Percentiles rank a stretch among this genome's conserved stretches.
These are phyloP conservation scores for Hypsibius dujardini DNA, from an alignment of 1,140 invertebrate species.

Conservation along the genomic window DNA sequence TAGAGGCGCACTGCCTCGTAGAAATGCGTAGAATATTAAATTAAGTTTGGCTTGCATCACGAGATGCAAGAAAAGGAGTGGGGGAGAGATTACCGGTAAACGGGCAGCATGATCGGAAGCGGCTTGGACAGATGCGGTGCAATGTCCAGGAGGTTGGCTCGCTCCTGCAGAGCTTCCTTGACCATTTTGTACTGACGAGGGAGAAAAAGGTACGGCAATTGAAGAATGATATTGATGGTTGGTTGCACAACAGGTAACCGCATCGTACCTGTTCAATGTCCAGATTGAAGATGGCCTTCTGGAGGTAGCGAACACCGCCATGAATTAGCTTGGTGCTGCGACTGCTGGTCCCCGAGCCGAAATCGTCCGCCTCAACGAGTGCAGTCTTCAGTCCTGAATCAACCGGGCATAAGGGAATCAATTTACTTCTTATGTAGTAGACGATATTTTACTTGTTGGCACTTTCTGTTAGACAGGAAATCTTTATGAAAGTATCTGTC, in stretches of 20 bases:
- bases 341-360: constrained; percentile 88
- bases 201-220: constrained; percentile 18
- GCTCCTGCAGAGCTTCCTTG: constrained; percentile 85
- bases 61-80: too few species aligned
- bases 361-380: constrained; percentile 88
- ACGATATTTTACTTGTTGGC: too few species aligned
- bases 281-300: constrained; percentile 86
- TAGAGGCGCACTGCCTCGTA: too few species aligned
- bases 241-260: constrained; percentile 20
- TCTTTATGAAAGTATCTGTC: too few species aligned
- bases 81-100: constrained; percentile 61
- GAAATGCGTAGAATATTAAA: too few species aligned
- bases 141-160: constrained; percentile 77
- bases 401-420: too few species aligned
- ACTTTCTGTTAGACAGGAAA: too few species aligned
- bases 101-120: constrained; percentile 91
- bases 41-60: too few species aligned
- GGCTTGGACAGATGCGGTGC: constrained; percentile 92
- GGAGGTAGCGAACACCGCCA: constrained; percentile 91
- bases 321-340: constrained; percentile 53
- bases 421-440: too few species aligned
- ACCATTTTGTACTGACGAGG: constrained; percentile 73
- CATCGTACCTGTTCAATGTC: constrained; percentile 53
- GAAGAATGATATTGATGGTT: constrained; percentile 18
- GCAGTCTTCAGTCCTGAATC: constrained; percentile 72